A percentile compares a stretch with the other conserved stretches of the same genome.
Conservation (phyloP, 2,888 invertebrate genomes). For the Pristionchus exspectatus region DNA sequence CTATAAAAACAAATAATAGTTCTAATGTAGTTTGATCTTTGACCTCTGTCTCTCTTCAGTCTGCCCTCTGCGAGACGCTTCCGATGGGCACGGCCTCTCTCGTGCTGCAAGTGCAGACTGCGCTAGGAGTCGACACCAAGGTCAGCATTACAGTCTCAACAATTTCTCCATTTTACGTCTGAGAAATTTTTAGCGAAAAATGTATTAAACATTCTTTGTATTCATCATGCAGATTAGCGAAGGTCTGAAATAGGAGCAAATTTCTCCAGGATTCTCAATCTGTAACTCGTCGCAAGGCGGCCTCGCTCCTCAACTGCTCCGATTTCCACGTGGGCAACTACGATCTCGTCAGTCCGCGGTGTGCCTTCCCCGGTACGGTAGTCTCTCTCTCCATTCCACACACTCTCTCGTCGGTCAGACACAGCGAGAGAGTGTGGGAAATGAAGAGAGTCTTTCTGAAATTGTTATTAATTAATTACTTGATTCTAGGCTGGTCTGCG, state of each 20-base stretch:
- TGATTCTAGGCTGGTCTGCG: slow-evolving; percentile 61
- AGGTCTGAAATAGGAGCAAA: too few species aligned
- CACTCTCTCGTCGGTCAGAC: too few species aligned
- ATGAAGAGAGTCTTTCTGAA: too few species aligned
- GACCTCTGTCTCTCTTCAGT: slow-evolving; percentile 58
- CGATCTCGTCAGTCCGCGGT: slow-evolving; percentile 58
- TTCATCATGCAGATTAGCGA: too few species aligned
- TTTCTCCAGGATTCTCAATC: not conserved
- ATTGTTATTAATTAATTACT: not conserved
- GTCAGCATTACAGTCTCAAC: not conserved
- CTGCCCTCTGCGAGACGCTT: slow-evolving; percentile 81
- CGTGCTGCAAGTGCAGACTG: slow-evolving; percentile 69
- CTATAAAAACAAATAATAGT: too few species aligned
- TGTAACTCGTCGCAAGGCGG: slow-evolving; percentile 53
- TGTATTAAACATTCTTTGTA: too few species aligned
- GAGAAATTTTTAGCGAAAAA: not conserved
- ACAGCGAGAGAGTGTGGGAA: too few species aligned
- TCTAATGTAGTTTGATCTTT: slow-evolving; percentile 42
- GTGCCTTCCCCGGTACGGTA: slow-evolving; percentile 60
- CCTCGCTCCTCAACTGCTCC: slow-evolving; percentile 61
- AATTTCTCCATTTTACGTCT: not conserved
- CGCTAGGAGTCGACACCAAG: slow-evolving; percentile 58
- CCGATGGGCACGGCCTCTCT: slow-evolving; percentile 79
- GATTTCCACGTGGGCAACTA: slow-evolving; percentile 60
- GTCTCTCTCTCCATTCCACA: not conserved